Conservation (phyloP, 2,113 vertebrate genomes). For the Amphilophus citrinellus region DNA sequence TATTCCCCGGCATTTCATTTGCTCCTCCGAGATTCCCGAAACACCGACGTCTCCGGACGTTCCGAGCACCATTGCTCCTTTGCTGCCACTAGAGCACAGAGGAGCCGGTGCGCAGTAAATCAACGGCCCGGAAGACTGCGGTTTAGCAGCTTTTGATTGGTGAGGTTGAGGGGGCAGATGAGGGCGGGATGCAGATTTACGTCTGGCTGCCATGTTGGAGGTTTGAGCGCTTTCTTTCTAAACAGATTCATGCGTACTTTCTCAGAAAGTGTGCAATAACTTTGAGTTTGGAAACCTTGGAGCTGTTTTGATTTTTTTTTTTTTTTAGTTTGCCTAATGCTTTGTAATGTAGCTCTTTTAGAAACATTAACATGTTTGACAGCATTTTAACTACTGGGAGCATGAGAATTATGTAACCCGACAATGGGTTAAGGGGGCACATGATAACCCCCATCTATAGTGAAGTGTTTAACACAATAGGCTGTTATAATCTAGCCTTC, state of each 20-base stretch:
- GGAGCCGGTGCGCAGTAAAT: constrained; percentile 53
- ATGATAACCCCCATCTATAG: neutral
- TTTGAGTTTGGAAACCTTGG: neutral
- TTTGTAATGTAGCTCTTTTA: neutral
- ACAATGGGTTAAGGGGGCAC: neutral
- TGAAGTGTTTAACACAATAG: neutral
- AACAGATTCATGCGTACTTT: neutral
- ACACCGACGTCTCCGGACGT: constrained; percentile 39
- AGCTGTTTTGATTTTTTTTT: neutral
- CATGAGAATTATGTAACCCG: neutral
- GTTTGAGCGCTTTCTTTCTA: constrained; percentile 29
- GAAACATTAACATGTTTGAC: neutral
- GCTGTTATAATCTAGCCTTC: neutral
- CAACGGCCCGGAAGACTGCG: constrained; percentile 74
- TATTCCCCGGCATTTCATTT: constrained; percentile 70
- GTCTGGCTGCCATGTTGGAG: constrained; percentile 61
- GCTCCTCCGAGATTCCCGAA: constrained; percentile 46
- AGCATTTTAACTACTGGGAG: neutral
- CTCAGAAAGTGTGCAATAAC: neutral
- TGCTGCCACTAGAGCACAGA: constrained; percentile 51
- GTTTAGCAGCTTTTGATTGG: constrained; percentile 77
- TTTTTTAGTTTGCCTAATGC: neutral
- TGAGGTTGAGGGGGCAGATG: constrained; percentile 56
- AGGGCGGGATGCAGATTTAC: constrained; percentile 70
- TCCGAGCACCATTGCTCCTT: constrained; percentile 76